These are phyloP conservation scores for Cremastinae sp. DNA, from an alignment of 2,888 invertebrate species.

Conservation along the genomic window DNA sequence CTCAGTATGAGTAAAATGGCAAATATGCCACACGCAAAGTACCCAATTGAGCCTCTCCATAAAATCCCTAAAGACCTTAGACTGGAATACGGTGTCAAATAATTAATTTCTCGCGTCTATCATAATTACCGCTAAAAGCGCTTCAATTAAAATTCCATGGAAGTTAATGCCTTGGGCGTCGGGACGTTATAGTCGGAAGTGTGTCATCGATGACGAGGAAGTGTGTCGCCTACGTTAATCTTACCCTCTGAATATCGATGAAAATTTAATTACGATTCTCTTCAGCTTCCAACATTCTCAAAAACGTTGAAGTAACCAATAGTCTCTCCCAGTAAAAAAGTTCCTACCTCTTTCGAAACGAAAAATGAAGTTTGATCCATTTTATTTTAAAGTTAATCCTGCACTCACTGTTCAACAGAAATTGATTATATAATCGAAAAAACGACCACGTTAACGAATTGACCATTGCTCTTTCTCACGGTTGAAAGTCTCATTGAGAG, in stretches of 20 bases:
- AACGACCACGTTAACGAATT: constrained; percentile 45
- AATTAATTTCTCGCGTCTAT: constrained; percentile 71
- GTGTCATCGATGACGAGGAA: constrained; percentile 23
- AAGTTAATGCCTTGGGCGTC: constrained; percentile 69
- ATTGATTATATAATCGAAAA: neutral
- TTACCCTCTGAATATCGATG: constrained; percentile 8
- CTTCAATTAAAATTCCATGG: constrained; percentile 72
- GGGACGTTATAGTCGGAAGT: constrained; percentile 5
- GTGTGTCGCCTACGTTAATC: neutral
- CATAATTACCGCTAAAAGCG: constrained; percentile 74
- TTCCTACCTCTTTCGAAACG: too few relatives aligned
- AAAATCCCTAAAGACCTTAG: constrained; percentile 58
- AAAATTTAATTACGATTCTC: neutral
- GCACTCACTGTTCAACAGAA: too few relatives aligned
- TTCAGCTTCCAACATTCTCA: neutral
- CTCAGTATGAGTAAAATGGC: constrained; percentile 59
- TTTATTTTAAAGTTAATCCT: too few relatives aligned
- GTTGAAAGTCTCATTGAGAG: constrained; percentile 48
- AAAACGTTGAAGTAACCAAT: too few relatives aligned
- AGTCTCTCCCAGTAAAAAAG: too few relatives aligned
- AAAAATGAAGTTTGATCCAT: too few relatives aligned
- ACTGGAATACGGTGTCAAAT: constrained; percentile 66
- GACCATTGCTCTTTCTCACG: constrained; percentile 30
- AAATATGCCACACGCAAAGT: constrained; percentile 62
- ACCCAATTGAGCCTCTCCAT: constrained; percentile 64